phyloP scores from a whole-genome alignment of 2,797 vertebrate genomes.

The Rhabdomys pumilio region DNA sequence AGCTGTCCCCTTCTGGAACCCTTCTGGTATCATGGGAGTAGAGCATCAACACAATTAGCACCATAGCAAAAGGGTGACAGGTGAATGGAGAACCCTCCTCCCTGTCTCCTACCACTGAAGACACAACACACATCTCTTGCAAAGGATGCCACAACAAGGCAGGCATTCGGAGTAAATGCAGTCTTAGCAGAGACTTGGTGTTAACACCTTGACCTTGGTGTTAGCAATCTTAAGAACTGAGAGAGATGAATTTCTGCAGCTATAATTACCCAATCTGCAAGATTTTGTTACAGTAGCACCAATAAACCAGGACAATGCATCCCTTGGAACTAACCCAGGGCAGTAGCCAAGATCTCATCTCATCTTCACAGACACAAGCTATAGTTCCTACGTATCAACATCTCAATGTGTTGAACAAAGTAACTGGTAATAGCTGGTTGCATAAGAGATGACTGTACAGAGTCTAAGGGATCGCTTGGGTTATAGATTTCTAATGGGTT shows the following conservation, averaged over 20 bases:
- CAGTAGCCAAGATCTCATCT: slow-evolving; percentile 6
- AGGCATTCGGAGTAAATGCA: not conserved
- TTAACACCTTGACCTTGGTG: not conserved
- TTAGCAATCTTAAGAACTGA: not conserved
- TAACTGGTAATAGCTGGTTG: not conserved
- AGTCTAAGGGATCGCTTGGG: not conserved
- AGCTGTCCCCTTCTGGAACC: not conserved
- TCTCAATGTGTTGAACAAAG: slow-evolving; percentile 23
- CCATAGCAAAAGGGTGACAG: not conserved
- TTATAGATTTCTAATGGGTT: not conserved
- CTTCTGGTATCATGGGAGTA: not conserved
- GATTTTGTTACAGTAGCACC: not conserved
- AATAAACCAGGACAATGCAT: not conserved
- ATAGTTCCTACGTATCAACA: slow-evolving; percentile 2
- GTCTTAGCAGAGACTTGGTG: not conserved
- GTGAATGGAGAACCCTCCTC: not conserved
- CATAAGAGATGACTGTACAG: not conserved
- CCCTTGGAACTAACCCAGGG: not conserved
- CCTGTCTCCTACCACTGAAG: not conserved
- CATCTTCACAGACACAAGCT: slow-evolving; percentile 31
- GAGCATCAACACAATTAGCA: not conserved
- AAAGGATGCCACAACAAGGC: not conserved
- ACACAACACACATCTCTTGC: not conserved
- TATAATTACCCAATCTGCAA: not conserved
- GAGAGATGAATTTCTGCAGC: not conserved